Conservation (phyloP, 2,113 vertebrate species). For the Petrocephalus microphthalmus region DNA sequence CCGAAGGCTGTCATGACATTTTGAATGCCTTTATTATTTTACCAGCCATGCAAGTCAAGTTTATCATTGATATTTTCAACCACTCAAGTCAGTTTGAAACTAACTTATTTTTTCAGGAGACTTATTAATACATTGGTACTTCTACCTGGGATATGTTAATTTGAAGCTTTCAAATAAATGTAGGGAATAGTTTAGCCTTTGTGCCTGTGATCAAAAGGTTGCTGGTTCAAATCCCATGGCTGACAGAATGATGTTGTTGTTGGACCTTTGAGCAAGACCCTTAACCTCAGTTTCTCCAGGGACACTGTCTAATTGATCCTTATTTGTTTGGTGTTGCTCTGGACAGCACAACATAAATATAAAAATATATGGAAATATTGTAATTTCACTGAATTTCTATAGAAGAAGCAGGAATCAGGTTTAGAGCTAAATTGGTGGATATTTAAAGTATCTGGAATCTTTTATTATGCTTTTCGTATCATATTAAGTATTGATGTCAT, state of each 20-base stretch:
- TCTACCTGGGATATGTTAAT: background rate
- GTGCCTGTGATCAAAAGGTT: background rate
- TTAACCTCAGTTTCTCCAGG: background rate
- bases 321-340: background rate
- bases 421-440: background rate
- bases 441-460: background rate
- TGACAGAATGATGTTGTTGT: background rate
- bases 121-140: background rate
- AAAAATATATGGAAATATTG: background rate
- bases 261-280: background rate
- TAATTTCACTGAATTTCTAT: background rate
- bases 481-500: background rate
- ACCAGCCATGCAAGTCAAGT: background rate
- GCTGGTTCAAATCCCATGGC: background rate
- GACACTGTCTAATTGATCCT: background rate
- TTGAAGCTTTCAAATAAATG: background rate
- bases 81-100: background rate
- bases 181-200: background rate
- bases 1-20: background rate
- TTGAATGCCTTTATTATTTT: background rate
- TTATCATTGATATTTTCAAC: background rate
- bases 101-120: background rate
- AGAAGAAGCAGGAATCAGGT: background rate
- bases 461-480: background rate
- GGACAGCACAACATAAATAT: background rate